Conservation (phyloP, 2,888 invertebrate genomes). For the Slavum lentiscoides region DNA sequence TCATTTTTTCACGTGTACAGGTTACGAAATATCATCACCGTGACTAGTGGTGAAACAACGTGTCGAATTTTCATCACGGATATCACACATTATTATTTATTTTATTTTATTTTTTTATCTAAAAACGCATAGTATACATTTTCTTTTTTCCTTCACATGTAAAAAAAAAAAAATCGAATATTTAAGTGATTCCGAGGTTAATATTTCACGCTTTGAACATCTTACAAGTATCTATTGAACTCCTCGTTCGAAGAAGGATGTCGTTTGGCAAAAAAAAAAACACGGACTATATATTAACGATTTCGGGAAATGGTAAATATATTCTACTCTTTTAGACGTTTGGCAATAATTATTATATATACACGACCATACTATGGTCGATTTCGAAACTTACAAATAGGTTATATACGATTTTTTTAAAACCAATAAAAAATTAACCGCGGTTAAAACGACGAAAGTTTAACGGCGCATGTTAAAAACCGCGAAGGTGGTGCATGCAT, state of each 20-base stretch:
- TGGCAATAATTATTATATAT: background rate
- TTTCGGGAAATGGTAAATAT: background rate
- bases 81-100: constrained; percentile 21
- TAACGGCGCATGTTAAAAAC: background rate
- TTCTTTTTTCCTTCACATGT: constrained; percentile 14
- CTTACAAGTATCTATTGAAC: background rate
- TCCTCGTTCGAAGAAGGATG: background rate
- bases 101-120: background rate
- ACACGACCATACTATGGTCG: background rate
- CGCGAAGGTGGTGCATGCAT: background rate
- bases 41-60: constrained; percentile 49
- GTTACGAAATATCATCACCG: constrained; percentile 43
- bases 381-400: background rate
- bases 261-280: background rate
- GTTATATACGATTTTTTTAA: background rate
- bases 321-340: background rate
- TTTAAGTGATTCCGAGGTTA: background rate
- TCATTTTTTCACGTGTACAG: background rate
- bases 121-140: constrained; percentile 1
- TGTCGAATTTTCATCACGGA: constrained; percentile 47
- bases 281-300: background rate
- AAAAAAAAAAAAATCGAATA: background rate
- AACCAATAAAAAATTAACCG: constrained; percentile 1
- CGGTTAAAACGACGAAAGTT: background rate
- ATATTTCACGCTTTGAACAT: background rate